These are phyloP conservation scores for Mastacembelus armatus DNA, from an alignment of 2,797 vertebrate genomes.

Conservation along the genomic window DNA sequence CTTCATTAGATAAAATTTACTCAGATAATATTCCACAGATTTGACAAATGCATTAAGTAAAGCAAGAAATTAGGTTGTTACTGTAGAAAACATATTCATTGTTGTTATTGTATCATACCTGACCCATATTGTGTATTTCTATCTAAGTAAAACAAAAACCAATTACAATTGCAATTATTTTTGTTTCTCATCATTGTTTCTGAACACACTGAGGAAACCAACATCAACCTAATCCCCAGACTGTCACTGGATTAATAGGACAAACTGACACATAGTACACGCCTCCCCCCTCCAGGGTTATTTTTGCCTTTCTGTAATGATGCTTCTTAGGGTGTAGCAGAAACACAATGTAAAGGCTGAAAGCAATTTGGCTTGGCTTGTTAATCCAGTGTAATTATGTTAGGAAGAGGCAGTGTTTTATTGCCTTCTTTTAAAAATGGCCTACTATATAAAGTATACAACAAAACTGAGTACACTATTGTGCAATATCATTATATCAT, in stretches of 20 bases:
- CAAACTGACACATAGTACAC: conserved; percentile 4
- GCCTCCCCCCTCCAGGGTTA: conserved; percentile 7
- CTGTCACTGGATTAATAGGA: conserved; percentile 35
- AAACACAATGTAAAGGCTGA: conserved; percentile 35
- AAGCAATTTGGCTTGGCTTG: conserved; percentile 40
- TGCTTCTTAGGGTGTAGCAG: conserved; percentile 24
- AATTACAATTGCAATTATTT: conserved; percentile 40
- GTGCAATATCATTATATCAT: too few relatives aligned
- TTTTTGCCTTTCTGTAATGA: conserved; percentile 51
- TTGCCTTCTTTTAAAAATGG: conserved; percentile 22
- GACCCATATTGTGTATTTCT: background rate
- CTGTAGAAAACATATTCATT: background rate
- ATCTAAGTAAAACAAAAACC: conserved; percentile 32
- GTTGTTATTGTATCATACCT: conserved; percentile 5
- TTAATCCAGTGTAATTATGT: conserved; percentile 49
- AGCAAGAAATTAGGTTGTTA: background rate
- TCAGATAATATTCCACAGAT: too few relatives aligned
- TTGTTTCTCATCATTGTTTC: conserved; percentile 29
- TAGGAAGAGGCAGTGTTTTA: conserved; percentile 24
- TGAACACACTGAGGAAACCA: conserved; percentile 9
- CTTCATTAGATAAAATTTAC: too few relatives aligned
- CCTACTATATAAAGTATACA: background rate
- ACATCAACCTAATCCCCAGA: conserved; percentile 24
- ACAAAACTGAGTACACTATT: too few relatives aligned
- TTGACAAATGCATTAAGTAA: background rate